phyloP scores from a whole-genome alignment of 2,797 vertebrate genomes.

The Smutsia gigantea region DNA sequence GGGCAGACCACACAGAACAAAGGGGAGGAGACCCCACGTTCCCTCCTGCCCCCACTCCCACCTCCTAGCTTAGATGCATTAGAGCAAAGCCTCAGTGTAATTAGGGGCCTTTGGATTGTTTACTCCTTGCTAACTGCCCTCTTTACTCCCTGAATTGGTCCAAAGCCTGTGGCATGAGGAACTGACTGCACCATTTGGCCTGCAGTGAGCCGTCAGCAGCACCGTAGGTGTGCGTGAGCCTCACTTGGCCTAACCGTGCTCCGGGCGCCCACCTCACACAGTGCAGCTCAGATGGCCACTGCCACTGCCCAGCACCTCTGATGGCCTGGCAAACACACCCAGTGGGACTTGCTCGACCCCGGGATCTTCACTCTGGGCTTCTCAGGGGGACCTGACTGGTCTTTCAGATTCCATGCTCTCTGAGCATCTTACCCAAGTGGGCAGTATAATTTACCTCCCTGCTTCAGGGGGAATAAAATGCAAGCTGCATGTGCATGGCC shows the following conservation, averaged over 20 bases:
- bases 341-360: neutral
- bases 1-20: neutral
- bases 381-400: neutral
- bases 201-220: neutral
- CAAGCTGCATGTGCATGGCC: too few relatives aligned
- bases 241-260: neutral
- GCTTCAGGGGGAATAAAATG: neutral
- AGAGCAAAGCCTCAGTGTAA: conserved; percentile 37
- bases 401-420: neutral
- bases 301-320: neutral
- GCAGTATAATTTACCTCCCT: neutral
- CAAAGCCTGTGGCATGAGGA: conserved; percentile 62
- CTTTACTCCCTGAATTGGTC: conserved; percentile 70
- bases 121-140: conserved; percentile 60
- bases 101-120: conserved; percentile 51
- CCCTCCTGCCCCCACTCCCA: neutral
- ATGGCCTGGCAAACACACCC: neutral
- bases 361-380: neutral
- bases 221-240: accelerated
- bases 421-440: neutral
- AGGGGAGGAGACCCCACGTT: neutral
- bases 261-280: accelerated
- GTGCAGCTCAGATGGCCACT: neutral
- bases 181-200: conserved; percentile 42
- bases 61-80: neutral